phyloP scores from a whole-genome alignment of 2,113 vertebrate genomes.

The Elachura formosa region DNA sequence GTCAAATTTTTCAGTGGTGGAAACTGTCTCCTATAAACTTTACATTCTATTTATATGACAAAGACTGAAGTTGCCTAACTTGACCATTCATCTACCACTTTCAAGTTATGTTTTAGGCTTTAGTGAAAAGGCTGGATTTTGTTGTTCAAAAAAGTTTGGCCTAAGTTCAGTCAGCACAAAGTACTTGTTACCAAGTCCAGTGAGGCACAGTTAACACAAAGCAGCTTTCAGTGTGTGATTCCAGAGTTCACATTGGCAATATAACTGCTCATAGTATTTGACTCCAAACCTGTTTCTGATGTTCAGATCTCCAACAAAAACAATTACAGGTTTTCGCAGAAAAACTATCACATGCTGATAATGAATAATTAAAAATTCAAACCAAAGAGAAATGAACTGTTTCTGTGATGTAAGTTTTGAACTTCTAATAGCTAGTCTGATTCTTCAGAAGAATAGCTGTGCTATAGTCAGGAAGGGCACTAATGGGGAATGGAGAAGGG shows the following conservation, averaged over 20 bases:
- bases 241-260: background rate
- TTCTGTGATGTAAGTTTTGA: constrained; percentile 28
- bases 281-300: background rate
- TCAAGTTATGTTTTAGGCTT: background rate
- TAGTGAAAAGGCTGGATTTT: too few species aligned
- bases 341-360: background rate
- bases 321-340: background rate
- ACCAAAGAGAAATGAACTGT: constrained; percentile 14
- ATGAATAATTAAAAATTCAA: constrained; percentile 37
- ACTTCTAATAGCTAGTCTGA: constrained; percentile 22
- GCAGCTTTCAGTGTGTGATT: background rate
- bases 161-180: background rate
- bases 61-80: background rate
- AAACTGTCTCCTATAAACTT: background rate
- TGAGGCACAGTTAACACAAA: background rate
- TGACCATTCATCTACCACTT: background rate
- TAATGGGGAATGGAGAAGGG: background rate
- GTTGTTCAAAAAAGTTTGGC: too few species aligned
- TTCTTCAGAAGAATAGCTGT: background rate
- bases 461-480: background rate
- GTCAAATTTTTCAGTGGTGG: background rate
- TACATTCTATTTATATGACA: background rate
- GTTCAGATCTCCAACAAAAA: background rate
- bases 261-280: background rate
- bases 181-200: background rate